Evolutionary conservation across 2,113 vertebrate genomes (phyloP), one percentile per base, ranked within the genome.

Genomic region (Perognathus longimembris): DNA sequence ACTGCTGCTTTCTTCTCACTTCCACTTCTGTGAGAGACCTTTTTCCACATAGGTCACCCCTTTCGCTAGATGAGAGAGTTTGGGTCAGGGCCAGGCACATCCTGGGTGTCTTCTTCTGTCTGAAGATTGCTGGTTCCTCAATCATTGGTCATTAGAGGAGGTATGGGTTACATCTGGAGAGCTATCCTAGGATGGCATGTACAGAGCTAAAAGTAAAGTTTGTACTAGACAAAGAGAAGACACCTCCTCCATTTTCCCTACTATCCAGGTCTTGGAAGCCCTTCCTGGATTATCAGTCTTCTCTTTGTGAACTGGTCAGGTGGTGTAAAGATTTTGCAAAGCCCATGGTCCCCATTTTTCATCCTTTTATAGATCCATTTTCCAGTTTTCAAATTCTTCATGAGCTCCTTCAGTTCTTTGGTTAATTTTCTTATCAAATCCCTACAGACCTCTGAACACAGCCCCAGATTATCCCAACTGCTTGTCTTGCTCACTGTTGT

Each of bases 31-130:
- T n/a, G 15, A 22, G 36, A 57, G 54, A 34, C 34, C 28, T 32
- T 63, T 61, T 38, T 42, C 54, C 50, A 32, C 40, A 9, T 14
- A 1, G 4, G 22, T 28, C 0, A 0, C 50, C 20, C 24, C 57
- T 28, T 66, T 85, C 34, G 40, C 63, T 11, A 7, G 36, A 40
- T 5, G 45, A 63, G 34, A 7, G 28, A 17, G 28, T 74, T 54
- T 77, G 32, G 36, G 7, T 57, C 61, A 3, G 42, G 50, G 66
- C 45, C 66, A 75, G 84, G 59, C 36, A n/a, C 59, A 10, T 9
- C 36, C 67, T 50, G 54, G 67, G 74, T 38, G 21, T 69, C 42
- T n/a, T 42, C 17, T 36, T 7, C 2, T 64, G 40, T 69, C 28
- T 73, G 78, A 6, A 9, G 42, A 30, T 20, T 57, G 30, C 32